Evolutionary conservation across 2,888 invertebrate species (phyloP), one percentile per base, ranked within the genome.

Genomic region (Timema podura): DNA sequence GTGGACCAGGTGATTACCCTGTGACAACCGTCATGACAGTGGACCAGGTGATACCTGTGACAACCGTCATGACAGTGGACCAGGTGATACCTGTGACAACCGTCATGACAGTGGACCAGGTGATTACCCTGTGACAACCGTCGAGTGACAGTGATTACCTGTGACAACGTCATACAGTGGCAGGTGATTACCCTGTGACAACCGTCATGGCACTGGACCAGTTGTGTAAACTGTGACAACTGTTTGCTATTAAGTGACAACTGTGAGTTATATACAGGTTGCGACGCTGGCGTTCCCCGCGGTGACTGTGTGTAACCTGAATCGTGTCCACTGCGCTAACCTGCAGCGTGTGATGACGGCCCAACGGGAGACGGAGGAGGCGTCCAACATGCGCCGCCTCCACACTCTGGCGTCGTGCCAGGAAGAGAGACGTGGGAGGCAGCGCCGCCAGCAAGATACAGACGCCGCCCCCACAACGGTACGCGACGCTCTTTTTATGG

Each of bases 281-380:
- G 68, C 69, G 47, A 65, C 74, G 13, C 48, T 74, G 44, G 64
- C 67, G 46, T 74, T 74, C 54, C 73, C 73, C 6, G 70, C 73
- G 5, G 71, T 74, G 7, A 74, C 72, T 6, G 73, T 74, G 10
- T 73, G 73, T 57, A 74, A 73, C 67, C 59, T 74, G 61, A 73
- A 74, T 65, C 70, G 73, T 7, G 72, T 73, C 5, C 74, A 73
- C 61, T 74, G 74, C 57, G 64, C 64, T 11, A 73, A 73, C 66
- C 65, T 74, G 51, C 59, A 69, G 47, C 46, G 54, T 15, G 68
- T 74, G 15, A 70, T 68, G 7, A 46, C 71, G 13, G 48, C 59
- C 44, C 65, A 72, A 48, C 51, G 65, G 48, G 70, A 71, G 8
- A 70, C 73, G 30, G 70, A 68, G 30, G 44, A 68, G 11, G 73